Evolutionary conservation across 2,797 vertebrate genomes (phyloP).

Genomic region (Typhlichthys eigenmanni): DNA sequence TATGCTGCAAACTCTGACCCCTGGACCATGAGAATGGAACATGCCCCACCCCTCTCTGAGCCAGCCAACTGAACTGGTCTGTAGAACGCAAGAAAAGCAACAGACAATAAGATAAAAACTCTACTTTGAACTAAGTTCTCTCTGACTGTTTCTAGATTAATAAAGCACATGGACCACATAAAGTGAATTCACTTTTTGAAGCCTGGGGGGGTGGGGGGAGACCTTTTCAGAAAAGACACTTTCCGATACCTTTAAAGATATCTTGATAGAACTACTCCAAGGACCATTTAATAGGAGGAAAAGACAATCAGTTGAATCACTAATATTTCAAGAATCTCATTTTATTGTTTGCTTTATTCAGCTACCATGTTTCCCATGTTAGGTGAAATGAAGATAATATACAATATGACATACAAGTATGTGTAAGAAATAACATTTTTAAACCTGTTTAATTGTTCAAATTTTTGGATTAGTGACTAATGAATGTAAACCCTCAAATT

Average conservation of each 20-base stretch:
- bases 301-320: conserved; percentile 24
- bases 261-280: conserved; percentile 25
- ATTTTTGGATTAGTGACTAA: conserved; percentile 28
- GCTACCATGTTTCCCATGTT: conserved; percentile 19
- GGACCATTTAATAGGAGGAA: conserved; percentile 45
- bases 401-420: conserved; percentile 7
- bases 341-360: conserved; percentile 41
- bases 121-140: conserved; percentile 27
- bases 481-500: conserved; percentile 44
- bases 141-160: conserved; percentile 44
- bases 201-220: conserved; percentile 22
- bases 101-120: conserved; percentile 26
- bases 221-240: conserved; percentile 9
- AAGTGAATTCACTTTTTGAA: conserved; percentile 41
- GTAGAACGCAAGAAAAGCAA: neutral
- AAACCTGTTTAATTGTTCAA: conserved; percentile 4
- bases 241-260: conserved; percentile 30
- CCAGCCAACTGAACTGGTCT: conserved; percentile 81
- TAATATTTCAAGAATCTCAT: conserved; percentile 23
- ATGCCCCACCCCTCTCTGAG: conserved; percentile 86
- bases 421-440: conserved; percentile 17
- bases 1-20: conserved; percentile 86
- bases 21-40: conserved; percentile 89
- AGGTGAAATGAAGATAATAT: neutral
- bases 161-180: conserved; percentile 55